Base-by-base conservation (phyloP, 2,888 invertebrate genomes). In the Stramonita haemastoma region DNA sequence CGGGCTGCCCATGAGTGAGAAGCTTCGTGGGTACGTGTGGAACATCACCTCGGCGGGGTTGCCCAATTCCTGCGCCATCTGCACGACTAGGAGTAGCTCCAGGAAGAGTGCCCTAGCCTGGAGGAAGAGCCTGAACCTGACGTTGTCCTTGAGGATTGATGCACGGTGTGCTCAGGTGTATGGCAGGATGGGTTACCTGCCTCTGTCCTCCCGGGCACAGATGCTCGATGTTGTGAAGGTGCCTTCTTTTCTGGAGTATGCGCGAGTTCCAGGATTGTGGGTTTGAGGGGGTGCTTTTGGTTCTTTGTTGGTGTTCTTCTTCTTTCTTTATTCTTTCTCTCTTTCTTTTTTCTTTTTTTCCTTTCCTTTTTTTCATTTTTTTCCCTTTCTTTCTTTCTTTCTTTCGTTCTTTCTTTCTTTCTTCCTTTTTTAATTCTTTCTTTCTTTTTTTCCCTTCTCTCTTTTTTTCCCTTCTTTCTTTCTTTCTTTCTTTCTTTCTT, bases 41-140 rank as follows among this genome's bases (percentile, higher is more conserved):
- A 90, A 90, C 57, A 88, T 88, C 70, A 90, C 90, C 6, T 87
- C 90, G 11, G 87, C 90, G 0, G 90, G 90, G 0, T 36, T 87
- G 17, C 46, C 36, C 11, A 73, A 90, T 66, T 29, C 34, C 60
- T 87, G 90, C n/a, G 32, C 57, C 17, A 86, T 85, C 15, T 88
- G 90, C 79, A 88, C 90, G n/a, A 57, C 57, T 4, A 22, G 90
- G 22, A 90, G 46, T n/a, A 79, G 77, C 36, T 90, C 90, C 17
- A 60, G 57, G 15, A 77, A 66, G 1, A 88, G 88, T 13, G 73
- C 87, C 1, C 6, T 29, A 17, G 34, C 56, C 26, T 90, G 90
- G 90, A 83, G 90, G 22, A 32, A 1, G 0, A 85, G 29, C 5
- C 13, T 17, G 19, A 15, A 11, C 19, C 56, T 85, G 15, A 0